Conservation (phyloP, 1,140 invertebrate genomes). For the Caenorhabditis latens region DNA sequence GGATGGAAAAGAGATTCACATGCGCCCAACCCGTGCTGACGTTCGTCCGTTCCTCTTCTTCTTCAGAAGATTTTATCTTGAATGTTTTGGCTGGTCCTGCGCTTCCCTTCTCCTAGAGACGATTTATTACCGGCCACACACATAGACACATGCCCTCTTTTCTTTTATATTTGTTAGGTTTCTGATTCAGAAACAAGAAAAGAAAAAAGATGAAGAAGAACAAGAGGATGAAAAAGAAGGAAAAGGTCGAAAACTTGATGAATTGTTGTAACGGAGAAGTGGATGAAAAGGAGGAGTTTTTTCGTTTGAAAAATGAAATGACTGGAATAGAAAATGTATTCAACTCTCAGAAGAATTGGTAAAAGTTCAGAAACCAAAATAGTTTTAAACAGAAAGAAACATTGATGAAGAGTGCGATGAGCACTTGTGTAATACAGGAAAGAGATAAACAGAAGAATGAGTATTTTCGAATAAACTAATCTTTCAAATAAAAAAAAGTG, state of each 20-base stretch:
- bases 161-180: neutral
- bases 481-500: too few relatives aligned
- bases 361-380: too few relatives aligned
- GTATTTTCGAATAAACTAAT: too few relatives aligned
- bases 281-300: neutral
- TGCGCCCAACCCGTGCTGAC: slow-evolving; percentile 26
- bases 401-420: too few relatives aligned
- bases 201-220: neutral
- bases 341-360: too few relatives aligned
- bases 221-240: neutral
- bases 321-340: neutral
- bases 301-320: neutral
- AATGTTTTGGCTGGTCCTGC: slow-evolving; percentile 54
- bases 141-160: slow-evolving; percentile 21
- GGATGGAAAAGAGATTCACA: slow-evolving; percentile 2
- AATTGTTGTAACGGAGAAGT: neutral
- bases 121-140: slow-evolving; percentile 55
- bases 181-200: slow-evolving; percentile 20
- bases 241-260: slow-evolving; percentile 48
- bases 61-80: slow-evolving; percentile 38
- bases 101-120: slow-evolving; percentile 36
- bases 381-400: too few relatives aligned
- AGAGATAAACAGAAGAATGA: too few relatives aligned
- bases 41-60: slow-evolving; percentile 40
- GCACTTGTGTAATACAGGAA: too few relatives aligned